Evolutionary conservation across 1,140 invertebrate species (phyloP).

Genomic region (Drosophila yakuba): DNA sequence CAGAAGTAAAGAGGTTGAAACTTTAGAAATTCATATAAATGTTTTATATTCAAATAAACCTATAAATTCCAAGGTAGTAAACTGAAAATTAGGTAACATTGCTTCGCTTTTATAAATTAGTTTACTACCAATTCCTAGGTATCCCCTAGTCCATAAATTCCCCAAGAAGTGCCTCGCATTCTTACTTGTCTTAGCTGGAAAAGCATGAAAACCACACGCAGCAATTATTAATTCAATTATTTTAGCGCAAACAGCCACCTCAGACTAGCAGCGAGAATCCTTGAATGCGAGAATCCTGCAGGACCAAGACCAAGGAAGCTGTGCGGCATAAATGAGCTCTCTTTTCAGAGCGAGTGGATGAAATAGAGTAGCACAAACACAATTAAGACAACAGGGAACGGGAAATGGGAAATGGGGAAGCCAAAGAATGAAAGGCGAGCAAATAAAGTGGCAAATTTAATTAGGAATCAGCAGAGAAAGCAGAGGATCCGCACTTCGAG

Average conservation of each 20-base stretch:
- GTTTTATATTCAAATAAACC: no score
- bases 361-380: slow-evolving; percentile 82
- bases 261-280: slow-evolving; percentile 51
- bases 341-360: slow-evolving; percentile 55
- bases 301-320: slow-evolving; percentile 56
- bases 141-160: slow-evolving; percentile 12
- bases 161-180: slow-evolving; percentile 15
- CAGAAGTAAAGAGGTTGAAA: no score
- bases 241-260: slow-evolving; percentile 81
- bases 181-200: slow-evolving; percentile 79
- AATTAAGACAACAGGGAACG: slow-evolving; percentile 64
- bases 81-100: no score
- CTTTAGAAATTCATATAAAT: no score
- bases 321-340: slow-evolving; percentile 68
- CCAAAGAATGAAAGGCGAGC: slow-evolving; percentile 26
- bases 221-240: slow-evolving; percentile 85
- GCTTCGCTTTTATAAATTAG: no score
- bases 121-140: neutral
- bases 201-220: slow-evolving; percentile 85
- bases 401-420: slow-evolving; percentile 1
- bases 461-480: slow-evolving; percentile 50
- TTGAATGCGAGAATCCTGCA: slow-evolving; percentile 9
- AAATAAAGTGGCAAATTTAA: slow-evolving; percentile 82
- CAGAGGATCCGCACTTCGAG: slow-evolving; percentile 26
- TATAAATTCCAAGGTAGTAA: no score